Evolutionary conservation across 2,888 invertebrate genomes (phyloP).

Genomic region (Dexiosoma caninum): DNA sequence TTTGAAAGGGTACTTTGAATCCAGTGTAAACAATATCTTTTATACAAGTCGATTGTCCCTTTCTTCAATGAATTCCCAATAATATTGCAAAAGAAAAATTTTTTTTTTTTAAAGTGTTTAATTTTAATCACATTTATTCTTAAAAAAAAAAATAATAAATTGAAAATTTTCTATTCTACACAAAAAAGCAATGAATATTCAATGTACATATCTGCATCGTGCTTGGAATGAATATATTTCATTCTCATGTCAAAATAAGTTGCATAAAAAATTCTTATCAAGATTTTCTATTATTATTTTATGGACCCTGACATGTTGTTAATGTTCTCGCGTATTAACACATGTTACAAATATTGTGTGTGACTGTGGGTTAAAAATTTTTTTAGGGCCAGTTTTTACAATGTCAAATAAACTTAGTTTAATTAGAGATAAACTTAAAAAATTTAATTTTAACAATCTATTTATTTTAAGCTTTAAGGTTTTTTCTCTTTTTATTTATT

Average conservation of each 20-base stretch:
- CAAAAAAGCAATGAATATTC: not conserved
- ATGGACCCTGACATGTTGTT: slow-evolving; percentile 65
- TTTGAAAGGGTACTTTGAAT: not conserved
- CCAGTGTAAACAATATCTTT: not conserved
- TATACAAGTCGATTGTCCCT: slow-evolving; percentile 46
- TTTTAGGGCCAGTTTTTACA: too few species aligned
- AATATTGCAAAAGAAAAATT: not conserved
- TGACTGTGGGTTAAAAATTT: not conserved
- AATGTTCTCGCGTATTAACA: not conserved
- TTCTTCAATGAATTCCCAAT: slow-evolving; percentile 19
- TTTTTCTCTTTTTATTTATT: too few species aligned
- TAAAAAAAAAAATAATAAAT: slow-evolving; percentile 18
- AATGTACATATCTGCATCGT: slow-evolving; percentile 16
- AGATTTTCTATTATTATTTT: slow-evolving; percentile 78
- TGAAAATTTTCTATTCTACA: slow-evolving; percentile 13
- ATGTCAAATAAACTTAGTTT: too few species aligned
- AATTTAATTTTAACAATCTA: too few species aligned
- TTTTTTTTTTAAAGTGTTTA: slow-evolving; percentile 5
- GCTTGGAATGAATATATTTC: slow-evolving; percentile 48
- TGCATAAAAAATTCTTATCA: slow-evolving; percentile 77
- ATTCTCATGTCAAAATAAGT: not conserved
- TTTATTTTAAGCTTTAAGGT: too few species aligned
- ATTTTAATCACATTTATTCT: slow-evolving; percentile 25
- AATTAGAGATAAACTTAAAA: too few species aligned
- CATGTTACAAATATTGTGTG: not conserved